Conservation (phyloP, 2,113 vertebrate species). For the Acrocephalus arundinaceus region DNA sequence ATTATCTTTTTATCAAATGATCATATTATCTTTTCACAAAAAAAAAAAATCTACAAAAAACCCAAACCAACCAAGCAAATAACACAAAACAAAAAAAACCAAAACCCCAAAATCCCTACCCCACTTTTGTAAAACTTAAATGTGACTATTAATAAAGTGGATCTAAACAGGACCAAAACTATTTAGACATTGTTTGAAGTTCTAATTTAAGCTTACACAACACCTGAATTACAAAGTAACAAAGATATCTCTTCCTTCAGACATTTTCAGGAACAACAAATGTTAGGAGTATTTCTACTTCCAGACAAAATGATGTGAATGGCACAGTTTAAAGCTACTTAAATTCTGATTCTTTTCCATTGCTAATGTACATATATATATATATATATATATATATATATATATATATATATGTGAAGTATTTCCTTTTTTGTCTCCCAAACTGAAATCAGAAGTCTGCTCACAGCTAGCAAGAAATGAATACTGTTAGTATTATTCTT, state of each 20-base stretch:
- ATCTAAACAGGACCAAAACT: neutral
- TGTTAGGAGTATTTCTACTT: neutral
- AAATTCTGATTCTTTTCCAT: neutral
- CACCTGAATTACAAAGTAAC: neutral
- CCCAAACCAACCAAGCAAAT: too few species aligned
- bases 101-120: neutral
- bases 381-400: fast-evolving
- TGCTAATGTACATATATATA: neutral
- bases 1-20: neutral
- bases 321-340: neutral
- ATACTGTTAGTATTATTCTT: neutral
- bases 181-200: neutral
- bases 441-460: neutral
- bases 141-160: neutral
- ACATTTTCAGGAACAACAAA: neutral
- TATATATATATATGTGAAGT: neutral
- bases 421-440: neutral
- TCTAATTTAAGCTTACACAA: neutral
- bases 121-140: neutral
- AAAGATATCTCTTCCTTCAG: neutral
- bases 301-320: neutral
- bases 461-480: neutral
- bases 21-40: neutral
- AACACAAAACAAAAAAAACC: neutral
- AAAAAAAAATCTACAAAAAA: neutral